Percentiles rank a stretch among this genome's conserved stretches.
Evolutionary conservation across 2,797 vertebrate species (phyloP).

Genomic region (Buphagus erythrorhynchus): DNA sequence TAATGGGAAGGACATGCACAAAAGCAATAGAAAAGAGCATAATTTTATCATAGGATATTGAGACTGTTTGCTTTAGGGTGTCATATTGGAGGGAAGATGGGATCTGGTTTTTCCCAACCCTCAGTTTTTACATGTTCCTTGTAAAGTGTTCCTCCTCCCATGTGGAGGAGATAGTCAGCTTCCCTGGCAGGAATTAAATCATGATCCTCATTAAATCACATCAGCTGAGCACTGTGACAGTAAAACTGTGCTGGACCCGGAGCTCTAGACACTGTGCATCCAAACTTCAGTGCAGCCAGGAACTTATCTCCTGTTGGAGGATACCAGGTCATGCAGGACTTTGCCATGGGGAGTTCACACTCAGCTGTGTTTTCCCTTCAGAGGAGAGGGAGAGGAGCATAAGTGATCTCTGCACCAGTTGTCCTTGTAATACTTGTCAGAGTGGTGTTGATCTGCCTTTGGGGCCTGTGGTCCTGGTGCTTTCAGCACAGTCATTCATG

Average conservation of each 20-base stretch:
- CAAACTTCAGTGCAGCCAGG: not conserved
- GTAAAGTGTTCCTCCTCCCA: not conserved
- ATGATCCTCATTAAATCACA: not conserved
- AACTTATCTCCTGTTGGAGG: not conserved
- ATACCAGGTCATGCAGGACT: not conserved
- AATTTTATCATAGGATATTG: not conserved
- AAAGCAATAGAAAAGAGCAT: not conserved
- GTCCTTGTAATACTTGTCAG: rapidly evolving
- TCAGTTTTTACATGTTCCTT: not conserved
- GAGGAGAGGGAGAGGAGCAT: not conserved
- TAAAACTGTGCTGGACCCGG: not conserved
- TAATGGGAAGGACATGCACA: not conserved
- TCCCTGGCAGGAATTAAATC: not conserved
- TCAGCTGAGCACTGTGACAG: not conserved
- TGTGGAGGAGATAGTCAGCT: not conserved
- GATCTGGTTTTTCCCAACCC: not conserved
- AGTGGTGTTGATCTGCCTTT: not conserved
- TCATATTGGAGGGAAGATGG: not conserved
- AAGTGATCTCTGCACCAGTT: not conserved
- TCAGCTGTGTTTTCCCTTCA: not conserved
- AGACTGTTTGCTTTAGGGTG: not conserved
- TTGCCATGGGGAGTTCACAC: not conserved
- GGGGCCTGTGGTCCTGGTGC: constrained; percentile 39
- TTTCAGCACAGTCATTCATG: not conserved
- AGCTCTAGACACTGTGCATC: not conserved